These are phyloP conservation scores for Oncorhynchus nerka DNA, from an alignment of 2,113 vertebrate species.

Conservation along the genomic window DNA sequence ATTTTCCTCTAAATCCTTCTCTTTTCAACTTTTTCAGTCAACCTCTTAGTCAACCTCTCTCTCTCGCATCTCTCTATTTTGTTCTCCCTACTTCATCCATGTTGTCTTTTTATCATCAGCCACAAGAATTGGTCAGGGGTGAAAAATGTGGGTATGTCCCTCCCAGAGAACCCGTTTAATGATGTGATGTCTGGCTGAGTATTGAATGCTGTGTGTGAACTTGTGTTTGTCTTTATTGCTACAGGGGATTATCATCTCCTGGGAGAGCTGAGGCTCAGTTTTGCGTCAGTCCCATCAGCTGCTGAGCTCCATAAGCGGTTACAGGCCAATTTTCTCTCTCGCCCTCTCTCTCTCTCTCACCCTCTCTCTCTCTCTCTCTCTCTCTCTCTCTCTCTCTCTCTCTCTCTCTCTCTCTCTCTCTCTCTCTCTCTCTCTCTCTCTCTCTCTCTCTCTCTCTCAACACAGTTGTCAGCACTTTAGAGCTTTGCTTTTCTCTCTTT, in stretches of 20 bases:
- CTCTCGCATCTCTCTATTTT: too few species aligned
- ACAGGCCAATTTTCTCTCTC: slow-evolving; percentile 10
- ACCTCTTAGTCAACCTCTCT: too few species aligned
- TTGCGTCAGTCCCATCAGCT: slow-evolving; percentile 12
- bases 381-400: slow-evolving; percentile 1
- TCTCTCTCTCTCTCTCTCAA: slow-evolving; percentile 4
- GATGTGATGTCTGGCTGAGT: too few species aligned
- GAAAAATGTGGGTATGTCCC: too few species aligned
- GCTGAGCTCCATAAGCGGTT: slow-evolving; percentile 13
- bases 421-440: slow-evolving; percentile 3
- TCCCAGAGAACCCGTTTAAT: too few species aligned
- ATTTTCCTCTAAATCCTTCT: too few species aligned
- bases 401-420: neutral
- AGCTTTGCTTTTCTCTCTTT: slow-evolving; percentile 5
- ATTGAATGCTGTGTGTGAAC: neutral
- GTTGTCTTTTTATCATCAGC: too few species aligned
- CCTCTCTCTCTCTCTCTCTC: neutral
- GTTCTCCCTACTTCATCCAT: too few species aligned
- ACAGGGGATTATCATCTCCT: neutral
- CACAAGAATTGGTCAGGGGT: too few species aligned
- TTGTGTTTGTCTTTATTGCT: slow-evolving; percentile 1
- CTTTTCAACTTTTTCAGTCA: too few species aligned
- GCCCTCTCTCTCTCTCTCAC: neutral
- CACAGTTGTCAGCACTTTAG: slow-evolving; percentile 27
- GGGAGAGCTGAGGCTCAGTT: neutral